Evolutionary conservation across 2,113 vertebrate genomes (phyloP).

Genomic region (Labrus mixtus): DNA sequence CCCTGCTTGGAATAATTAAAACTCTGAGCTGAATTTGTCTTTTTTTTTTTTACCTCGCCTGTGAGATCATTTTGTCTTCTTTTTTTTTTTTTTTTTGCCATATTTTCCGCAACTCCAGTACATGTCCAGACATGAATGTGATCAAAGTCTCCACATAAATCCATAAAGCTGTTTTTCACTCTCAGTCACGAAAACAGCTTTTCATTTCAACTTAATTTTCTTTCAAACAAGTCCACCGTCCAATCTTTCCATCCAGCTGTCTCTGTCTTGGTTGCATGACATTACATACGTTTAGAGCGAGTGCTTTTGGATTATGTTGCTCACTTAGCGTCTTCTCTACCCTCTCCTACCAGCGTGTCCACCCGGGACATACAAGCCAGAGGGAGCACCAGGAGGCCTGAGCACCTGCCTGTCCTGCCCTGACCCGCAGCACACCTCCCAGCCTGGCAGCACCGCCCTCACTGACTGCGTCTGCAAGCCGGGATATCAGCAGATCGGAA

Average conservation of each 20-base stretch:
- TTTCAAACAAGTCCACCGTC: not conserved
- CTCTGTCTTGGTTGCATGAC: not conserved
- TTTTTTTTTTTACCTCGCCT: constrained; percentile 36
- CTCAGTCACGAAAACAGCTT: constrained; percentile 16
- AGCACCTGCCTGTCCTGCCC: constrained; percentile 90
- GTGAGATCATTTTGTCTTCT: constrained; percentile 38
- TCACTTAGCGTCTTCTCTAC: not conserved
- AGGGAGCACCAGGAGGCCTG: constrained; percentile 90
- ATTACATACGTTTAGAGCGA: not conserved
- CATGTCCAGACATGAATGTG: constrained; percentile 63
- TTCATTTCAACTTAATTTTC: constrained; percentile 27
- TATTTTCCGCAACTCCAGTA: constrained; percentile 43
- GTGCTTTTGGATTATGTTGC: not conserved
- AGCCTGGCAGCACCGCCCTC: constrained; percentile 90
- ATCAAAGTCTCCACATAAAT: constrained; percentile 60
- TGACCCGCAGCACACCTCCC: constrained; percentile 89
- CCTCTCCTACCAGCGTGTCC: constrained; percentile 87
- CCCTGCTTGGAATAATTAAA: constrained; percentile 52
- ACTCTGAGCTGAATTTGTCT: constrained; percentile 17
- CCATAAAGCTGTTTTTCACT: constrained; percentile 42
- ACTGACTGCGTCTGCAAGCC: constrained; percentile 90
- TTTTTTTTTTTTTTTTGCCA: constrained; percentile 18
- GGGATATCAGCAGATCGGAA: constrained; percentile 86
- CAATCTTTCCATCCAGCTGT: constrained; percentile 20
- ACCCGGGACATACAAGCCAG: constrained; percentile 93